These are phyloP conservation scores for Misgurnus mizolepis DNA, from an alignment of 2,113 vertebrate species.

Conservation along the genomic window DNA sequence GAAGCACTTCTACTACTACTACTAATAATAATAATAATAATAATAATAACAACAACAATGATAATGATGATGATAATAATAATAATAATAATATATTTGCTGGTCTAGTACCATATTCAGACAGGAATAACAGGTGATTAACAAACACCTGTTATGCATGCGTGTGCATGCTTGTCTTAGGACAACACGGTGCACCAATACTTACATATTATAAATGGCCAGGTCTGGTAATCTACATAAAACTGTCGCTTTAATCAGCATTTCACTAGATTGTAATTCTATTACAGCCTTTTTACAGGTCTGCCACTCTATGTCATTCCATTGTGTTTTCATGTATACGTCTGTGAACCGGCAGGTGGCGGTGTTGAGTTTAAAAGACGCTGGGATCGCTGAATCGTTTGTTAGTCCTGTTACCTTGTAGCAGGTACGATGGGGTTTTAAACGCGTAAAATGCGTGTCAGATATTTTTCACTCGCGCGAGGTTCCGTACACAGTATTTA, in stretches of 20 bases:
- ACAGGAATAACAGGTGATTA: constrained; percentile 4
- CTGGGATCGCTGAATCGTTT: neutral
- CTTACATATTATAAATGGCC: neutral
- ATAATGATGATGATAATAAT: neutral
- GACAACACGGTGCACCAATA: no score
- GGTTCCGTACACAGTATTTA: neutral
- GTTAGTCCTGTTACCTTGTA: constrained; percentile 43
- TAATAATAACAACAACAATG: neutral
- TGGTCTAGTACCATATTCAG: neutral
- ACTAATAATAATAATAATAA: neutral
- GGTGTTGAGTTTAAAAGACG: neutral
- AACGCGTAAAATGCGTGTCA: constrained; percentile 38
- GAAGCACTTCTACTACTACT: neutral
- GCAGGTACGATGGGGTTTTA: constrained; percentile 44
- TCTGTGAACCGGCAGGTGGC: constrained; percentile 15
- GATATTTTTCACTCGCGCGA: neutral
- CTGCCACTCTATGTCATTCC: neutral
- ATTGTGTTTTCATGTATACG: neutral
- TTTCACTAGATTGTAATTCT: constrained; percentile 12
- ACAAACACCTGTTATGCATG: neutral
- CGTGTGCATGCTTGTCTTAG: neutral
- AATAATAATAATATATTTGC: neutral
- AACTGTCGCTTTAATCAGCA: neutral
- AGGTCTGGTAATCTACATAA: neutral
- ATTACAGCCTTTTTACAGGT: neutral